Evolutionary conservation across 2,888 invertebrate species (phyloP), one percentile per base, ranked within the genome.

Genomic region (Macrosoma leucophasiata): DNA sequence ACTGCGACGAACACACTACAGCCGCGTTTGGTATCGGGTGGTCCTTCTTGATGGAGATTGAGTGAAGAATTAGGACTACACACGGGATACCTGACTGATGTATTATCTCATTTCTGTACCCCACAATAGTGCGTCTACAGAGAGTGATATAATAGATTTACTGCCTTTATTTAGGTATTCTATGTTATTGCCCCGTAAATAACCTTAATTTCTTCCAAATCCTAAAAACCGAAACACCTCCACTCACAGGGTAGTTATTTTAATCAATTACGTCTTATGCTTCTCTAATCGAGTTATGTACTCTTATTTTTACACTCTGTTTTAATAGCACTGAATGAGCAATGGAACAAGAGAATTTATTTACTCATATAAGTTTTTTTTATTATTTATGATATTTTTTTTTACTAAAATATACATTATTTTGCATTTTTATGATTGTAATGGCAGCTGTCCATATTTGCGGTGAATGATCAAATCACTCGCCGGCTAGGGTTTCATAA

Each of bases 331-430:
- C 72, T 77, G 79, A 74, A 77, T 67, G 81, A 82, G 79, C 81
- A 73, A 81, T 71, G 77, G 78, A 81, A 78, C 81, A 82, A 78
- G 79, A 81, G 81, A 82, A 82, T 82, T 82, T 82, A 82, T 81
- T 81, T 81, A 82, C 79, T 79, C 78, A 75, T 73, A 75, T 82
- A 78, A 77, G 77, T 76, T 79, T 75, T 76, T 68, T 67, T 68
- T 66, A 50, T 52, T 75, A 72, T 72, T 75, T 62, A 64, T 72
- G 68, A 61, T 64, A 65, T 56, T 60, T 30, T 52, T 61, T 79
- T 78, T 67, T 73, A 77, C 67, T 72, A 72, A 79, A 79, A 71
- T 77, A 73, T 70, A 75, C 67, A 74, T 79, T 78, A 68, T 72
- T 78, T 81, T 82, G 81, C 81, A 82, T 81, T 82, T n/a, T 81